Evolutionary conservation across 1,140 invertebrate species (phyloP).

Genomic region (Diuraphis noxia): DNA sequence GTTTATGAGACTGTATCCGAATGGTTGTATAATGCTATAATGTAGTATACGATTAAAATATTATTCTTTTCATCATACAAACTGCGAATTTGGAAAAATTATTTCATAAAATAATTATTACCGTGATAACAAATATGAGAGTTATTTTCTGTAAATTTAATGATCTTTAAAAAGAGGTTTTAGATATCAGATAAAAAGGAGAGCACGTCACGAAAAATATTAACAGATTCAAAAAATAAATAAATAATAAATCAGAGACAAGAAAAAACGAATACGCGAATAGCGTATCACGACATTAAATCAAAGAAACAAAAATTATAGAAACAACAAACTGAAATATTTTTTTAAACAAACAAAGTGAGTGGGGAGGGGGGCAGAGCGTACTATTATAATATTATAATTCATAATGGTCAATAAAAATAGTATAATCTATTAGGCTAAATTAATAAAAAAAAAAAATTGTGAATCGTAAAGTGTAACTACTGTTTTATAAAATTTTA

Average conservation of each 20-base stretch:
- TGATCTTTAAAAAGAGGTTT: too few relatives aligned
- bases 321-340: not conserved
- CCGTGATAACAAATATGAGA: accelerated
- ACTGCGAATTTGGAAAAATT: not conserved
- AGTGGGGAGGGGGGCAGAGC: not conserved
- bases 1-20: not conserved
- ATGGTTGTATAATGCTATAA: not conserved
- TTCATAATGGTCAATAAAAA: not conserved
- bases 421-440: not conserved
- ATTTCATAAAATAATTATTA: not conserved
- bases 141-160: not conserved
- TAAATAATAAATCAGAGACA: too few relatives aligned
- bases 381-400: not conserved
- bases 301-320: not conserved
- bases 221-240: too few relatives aligned
- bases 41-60: too few relatives aligned
- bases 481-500: not conserved
- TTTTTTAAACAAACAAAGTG: not conserved
- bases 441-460: not conserved
- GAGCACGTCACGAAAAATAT: too few relatives aligned
- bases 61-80: not conserved
- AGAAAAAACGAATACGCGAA: not conserved
- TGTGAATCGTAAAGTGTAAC: not conserved
- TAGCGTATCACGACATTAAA: not conserved
- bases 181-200: too few relatives aligned